Conservation (phyloP, 2,797 vertebrate genomes). For the Notolabrus celidotus region DNA sequence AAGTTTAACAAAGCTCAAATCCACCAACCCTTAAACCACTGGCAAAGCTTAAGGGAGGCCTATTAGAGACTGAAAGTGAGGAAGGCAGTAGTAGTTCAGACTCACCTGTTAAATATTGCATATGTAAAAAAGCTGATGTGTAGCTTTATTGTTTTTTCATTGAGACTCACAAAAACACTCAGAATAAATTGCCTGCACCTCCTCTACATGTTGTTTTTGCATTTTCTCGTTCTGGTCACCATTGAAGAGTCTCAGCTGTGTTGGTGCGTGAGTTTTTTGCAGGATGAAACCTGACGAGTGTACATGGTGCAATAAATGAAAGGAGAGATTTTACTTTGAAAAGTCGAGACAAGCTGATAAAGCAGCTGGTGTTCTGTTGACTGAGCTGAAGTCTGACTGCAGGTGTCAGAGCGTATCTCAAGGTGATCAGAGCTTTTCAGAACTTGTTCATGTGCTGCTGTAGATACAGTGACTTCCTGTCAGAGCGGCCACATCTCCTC, state of each 20-base stretch:
- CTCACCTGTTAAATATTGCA: no score
- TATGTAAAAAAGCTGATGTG: no score
- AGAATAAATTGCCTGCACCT: no score
- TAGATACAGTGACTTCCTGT: constrained; percentile 2
- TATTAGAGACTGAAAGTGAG: no score
- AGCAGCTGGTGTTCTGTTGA: not conserved
- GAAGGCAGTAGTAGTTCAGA: no score
- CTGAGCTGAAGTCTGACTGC: not conserved
- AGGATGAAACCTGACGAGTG: not conserved
- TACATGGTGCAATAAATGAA: not conserved
- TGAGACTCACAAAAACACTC: no score
- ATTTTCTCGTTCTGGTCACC: not conserved
- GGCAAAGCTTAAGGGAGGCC: no score
- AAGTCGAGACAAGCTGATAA: not conserved
- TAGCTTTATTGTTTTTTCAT: no score
- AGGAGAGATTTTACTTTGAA: not conserved
- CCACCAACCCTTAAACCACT: no score
- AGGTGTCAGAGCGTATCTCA: constrained; percentile 5
- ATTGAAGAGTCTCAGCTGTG: not conserved
- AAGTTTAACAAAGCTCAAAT: no score
- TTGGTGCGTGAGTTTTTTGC: not conserved
- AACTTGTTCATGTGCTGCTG: not conserved
- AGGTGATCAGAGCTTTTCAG: constrained; percentile 2
- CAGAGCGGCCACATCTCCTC: constrained; percentile 1
- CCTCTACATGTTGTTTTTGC: not conserved